Evolutionary conservation across 2,888 invertebrate species (phyloP), one percentile per base, ranked within the genome.

Genomic region (Patella ulyssiponensis): DNA sequence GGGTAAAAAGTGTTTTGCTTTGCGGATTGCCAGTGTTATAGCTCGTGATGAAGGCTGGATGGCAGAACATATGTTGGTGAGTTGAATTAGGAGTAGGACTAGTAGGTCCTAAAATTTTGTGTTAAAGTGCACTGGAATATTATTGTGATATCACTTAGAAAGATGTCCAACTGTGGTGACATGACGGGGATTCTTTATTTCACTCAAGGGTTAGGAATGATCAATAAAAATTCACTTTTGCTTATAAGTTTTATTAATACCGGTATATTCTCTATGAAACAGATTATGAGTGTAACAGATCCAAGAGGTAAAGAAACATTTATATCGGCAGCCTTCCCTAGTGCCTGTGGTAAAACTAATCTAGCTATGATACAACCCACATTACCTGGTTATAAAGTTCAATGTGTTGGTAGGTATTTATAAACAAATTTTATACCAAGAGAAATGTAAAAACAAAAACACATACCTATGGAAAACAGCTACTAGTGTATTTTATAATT

Each of bases 341-440:
- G 98, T 4, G 99, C 99, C 15, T 99, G 99, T 91, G 99, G 99
- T 51, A 99, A 99, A 92, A 99, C 99, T 27, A 99, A 99, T 93
- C 93, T 99, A 81, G 99, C 99, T 33, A 99, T 99, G 99, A 94
- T 99, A 94, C 96, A 95, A 15, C 97, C 99, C 0, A 94, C 96
- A 0, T 92, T 99, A 44, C 96, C 98, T 0, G 98, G 98, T 20
- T 93, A 87, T 84, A 92, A 91, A 82, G 90, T 93, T 53, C 86
- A 89, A 79, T 90, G 90, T 88, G 97, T 91, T 15, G 98, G 98
- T 1, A 76, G 77, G 88, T 78, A 17, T 23, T 23, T 56, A n/a
- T 17, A 23, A 44, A 44, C 9, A 44, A 44, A 44, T 44, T 44
- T 9, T 7, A 9, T 9, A 44, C 44, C 44, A 44, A 44, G 44